Evolutionary conservation across 2,888 invertebrate species (phyloP), one percentile per base, ranked within the genome.

Genomic region (Hyles lineata): DNA sequence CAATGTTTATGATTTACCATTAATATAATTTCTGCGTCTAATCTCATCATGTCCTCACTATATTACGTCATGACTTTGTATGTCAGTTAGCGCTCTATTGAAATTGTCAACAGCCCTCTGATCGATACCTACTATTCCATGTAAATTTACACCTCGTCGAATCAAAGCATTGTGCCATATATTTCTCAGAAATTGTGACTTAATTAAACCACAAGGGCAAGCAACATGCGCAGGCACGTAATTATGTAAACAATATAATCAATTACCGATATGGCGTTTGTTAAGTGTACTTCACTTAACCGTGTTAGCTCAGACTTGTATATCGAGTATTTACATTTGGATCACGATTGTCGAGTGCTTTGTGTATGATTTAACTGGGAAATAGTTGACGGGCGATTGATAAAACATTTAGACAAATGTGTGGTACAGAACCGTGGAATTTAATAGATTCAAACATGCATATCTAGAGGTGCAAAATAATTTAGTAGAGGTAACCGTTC

Each of bases 241-340:
- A 67, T 67, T 50, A 67, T 50, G 21, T 67, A 50, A 50, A 67
- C 67, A 67, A 67, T 67, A 67, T 67, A 67, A 67, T 67, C 67
- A 23, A 67, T 67, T 67, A 67, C 23, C 67, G 67, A 67, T 67
- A 67, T 67, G 43, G 15, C 23, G 21, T 21, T 63, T 7, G 23
- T 67, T 23, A 67, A 67, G 67, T 43, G 23, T 50, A 43, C 50
- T 50, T 50, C 43, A 67, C 43, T 17, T 35, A 35, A 63, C 63
- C 23, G 43, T 43, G 50, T 35, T 62, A 62, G 35, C 43, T 23
- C 17, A 67, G 21, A 35, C n/a, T 32, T 32, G 15, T 61, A 61
- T 67, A 15, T 43, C 43, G 43, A 23, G 67, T 23, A 23, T 50
- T 63, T 63, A 63, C 63, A 55, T 55, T 55, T n/a, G 19, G 23